Conservation (phyloP, 2,888 invertebrate genomes). For the Spilarctia lutea region DNA sequence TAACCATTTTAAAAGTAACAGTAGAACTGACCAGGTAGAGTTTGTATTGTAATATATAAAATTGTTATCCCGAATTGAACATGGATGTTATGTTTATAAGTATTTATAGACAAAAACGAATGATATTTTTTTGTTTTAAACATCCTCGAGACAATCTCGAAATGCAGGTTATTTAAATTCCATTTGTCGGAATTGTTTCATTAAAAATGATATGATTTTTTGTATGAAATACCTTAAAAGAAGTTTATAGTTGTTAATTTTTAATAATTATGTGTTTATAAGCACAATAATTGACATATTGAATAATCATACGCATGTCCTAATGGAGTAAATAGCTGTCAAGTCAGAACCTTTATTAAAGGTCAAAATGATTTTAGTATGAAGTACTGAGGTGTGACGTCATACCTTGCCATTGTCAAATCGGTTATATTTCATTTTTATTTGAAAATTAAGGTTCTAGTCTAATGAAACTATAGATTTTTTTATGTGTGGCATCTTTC, state of each 20-base stretch:
- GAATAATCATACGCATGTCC: neutral
- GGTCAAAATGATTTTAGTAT: neutral
- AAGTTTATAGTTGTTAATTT: neutral
- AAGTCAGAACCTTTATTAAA: neutral
- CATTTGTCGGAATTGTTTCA: neutral
- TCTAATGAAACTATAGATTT: neutral
- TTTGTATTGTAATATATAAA: constrained; percentile 18
- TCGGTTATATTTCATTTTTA: neutral
- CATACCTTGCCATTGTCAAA: neutral
- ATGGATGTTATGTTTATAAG: neutral
- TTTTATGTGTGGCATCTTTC: neutral
- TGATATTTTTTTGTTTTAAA: neutral
- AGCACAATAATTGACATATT: neutral
- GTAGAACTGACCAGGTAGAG: constrained; percentile 24
- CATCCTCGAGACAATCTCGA: neutral
- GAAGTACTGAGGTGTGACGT: neutral
- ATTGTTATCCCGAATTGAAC: constrained; percentile 6
- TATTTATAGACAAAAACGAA: constrained; percentile 4
- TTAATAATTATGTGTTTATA: neutral
- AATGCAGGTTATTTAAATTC: neutral
- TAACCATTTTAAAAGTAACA: constrained; percentile 18
- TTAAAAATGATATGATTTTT: neutral
- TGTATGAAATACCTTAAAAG: neutral
- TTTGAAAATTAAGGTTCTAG: neutral
- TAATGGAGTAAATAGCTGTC: neutral